phyloP scores from a whole-genome alignment of 1,140 invertebrate species.

The Mesaphorura yosii region DNA sequence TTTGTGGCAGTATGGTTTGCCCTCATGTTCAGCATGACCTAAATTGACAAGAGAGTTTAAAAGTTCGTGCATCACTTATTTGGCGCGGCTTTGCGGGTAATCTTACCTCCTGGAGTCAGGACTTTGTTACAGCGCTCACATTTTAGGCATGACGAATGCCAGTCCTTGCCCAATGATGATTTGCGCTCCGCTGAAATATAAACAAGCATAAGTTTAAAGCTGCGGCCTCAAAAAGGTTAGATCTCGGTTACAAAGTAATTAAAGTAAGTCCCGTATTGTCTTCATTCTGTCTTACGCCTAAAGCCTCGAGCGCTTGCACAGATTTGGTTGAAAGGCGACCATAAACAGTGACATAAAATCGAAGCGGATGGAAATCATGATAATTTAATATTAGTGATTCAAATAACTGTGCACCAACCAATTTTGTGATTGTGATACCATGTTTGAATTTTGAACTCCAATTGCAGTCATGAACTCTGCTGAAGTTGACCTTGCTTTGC shows the following conservation, averaged over 20 bases:
- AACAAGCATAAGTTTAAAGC: slow-evolving; percentile 14
- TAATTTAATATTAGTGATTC: too few species aligned
- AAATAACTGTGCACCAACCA: too few species aligned
- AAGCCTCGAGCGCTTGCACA: neutral
- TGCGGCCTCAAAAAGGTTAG: too few species aligned
- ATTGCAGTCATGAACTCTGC: too few species aligned
- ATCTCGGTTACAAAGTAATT: too few species aligned
- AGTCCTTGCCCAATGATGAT: slow-evolving; percentile 65
- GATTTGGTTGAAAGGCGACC: neutral
- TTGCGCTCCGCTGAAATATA: slow-evolving; percentile 59
- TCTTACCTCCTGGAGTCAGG: slow-evolving; percentile 44
- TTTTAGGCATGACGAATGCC: slow-evolving; percentile 58
- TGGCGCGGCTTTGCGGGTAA: too few species aligned
- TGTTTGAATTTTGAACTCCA: too few species aligned
- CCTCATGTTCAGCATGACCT: slow-evolving; percentile 51
- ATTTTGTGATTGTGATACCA: too few species aligned
- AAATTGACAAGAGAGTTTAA: slow-evolving; percentile 7
- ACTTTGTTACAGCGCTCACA: slow-evolving; percentile 71
- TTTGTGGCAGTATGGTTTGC: slow-evolving; percentile 60
- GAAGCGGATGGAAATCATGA: neutral
- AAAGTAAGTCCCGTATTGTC: neutral
- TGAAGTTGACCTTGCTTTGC: too few species aligned
- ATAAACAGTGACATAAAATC: neutral
- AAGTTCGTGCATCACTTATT: slow-evolving; percentile 19
- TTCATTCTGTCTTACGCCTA: neutral